Base-by-base conservation (phyloP, 2,888 invertebrate species). In the Noctua pronuba region DNA sequence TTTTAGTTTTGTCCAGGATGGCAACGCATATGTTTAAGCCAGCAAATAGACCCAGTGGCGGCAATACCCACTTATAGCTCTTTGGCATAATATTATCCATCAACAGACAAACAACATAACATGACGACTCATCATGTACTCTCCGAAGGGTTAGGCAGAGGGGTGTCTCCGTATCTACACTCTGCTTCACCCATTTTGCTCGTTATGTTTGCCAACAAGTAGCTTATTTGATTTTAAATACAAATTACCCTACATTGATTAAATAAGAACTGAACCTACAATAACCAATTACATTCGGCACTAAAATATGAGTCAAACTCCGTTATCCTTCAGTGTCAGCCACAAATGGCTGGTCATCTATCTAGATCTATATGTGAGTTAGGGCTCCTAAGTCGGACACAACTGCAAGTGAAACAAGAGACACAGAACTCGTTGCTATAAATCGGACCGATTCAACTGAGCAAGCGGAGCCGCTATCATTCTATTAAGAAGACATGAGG, bases 401-500 rank as follows among this genome's bases (percentile, higher is more conserved):
- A 5, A 49, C 38, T n/a, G 58, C 60, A 76, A 76, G n/a, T 76
- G 58, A 31, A 66, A 41, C 46, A 38, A 76, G 46, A 76, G 76
- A 49, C 46, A 18, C 24, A 60, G 3, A 21, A 38, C 24, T 67
- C 46, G 67, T 24, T 49, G 67, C 75, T 58, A 69, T 69, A 80
- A 80, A 80, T 81, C 24, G 64, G 24, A 35, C 16, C 35, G 41
- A 80, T 67, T 73, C 31, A 60, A 73, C 78, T 69, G 21, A 38
- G 41, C 66, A 31, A 58, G 35, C 70, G 31, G 55, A 60, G 4
- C 67, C 7, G 16, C 7, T 55, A 5, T 7, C 2, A 18, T 46
- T 41, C 7, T n/a, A 68, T 73, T 49, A 31, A 65, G 64, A 18
- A 7, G 3, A 28, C 5, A 28, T 41, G 13, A 64, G 28, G 55